A percentile compares a stretch with the other conserved stretches of the same genome.
phyloP scores from a whole-genome alignment of 2,797 vertebrate genomes.

The Coregonus suidteri region DNA sequence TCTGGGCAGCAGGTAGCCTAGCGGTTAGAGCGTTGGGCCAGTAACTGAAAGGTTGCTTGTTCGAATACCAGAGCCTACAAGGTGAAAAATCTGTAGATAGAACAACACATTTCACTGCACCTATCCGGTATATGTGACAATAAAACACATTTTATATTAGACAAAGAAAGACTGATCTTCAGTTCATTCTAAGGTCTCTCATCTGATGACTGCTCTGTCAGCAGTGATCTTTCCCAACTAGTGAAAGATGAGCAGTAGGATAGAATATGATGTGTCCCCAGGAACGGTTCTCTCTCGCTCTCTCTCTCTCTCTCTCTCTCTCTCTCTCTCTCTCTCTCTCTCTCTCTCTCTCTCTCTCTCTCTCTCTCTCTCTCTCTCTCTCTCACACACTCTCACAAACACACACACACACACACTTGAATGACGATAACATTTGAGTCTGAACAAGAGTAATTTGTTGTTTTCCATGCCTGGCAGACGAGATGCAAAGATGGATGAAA shows the following conservation, averaged over 20 bases:
- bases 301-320: too few species aligned
- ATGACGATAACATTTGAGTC: not conserved
- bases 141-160: too few species aligned
- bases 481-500: not conserved
- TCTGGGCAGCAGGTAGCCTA: too few species aligned
- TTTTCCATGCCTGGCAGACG: not conserved
- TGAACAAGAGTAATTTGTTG: not conserved
- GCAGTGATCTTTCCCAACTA: not conserved
- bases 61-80: not conserved
- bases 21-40: not conserved
- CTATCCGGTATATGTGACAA: too few species aligned
- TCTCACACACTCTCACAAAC: not conserved
- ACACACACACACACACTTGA: not conserved
- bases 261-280: not conserved
- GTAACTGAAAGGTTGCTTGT: not conserved
- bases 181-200: constrained; percentile 2
- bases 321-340: too few species aligned
- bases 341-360: too few species aligned
- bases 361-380: too few species aligned
- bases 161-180: not conserved
- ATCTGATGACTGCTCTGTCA: not conserved
- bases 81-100: not conserved
- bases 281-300: too few species aligned
- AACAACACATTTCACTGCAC: too few species aligned
- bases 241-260: not conserved